Evolutionary conservation across 53 echinoderm and acorn worm genomes (phyloP), one percentile per base, ranked within the genome.

Genomic region (Holothuria leucospilota): DNA sequence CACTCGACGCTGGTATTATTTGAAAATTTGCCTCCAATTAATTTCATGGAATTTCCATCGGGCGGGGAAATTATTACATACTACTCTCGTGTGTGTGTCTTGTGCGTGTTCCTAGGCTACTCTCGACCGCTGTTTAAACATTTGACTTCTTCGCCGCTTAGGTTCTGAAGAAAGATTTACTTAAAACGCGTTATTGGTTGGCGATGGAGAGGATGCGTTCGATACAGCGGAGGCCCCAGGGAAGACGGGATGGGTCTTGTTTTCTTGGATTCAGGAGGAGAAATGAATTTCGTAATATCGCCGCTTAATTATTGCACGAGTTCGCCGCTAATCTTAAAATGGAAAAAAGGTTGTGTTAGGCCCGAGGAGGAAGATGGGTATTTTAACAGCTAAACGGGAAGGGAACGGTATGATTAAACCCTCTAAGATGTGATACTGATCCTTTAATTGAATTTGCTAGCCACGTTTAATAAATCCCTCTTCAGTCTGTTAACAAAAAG

Each of bases 361-460:
- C 81, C 81, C 62, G 60, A 59, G 81, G 81, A 39, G 39, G 40
- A 81, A 62, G 40, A 39, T 21, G 81, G 81, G 62, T 81, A 58
- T 81, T 81, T 81, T 53, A 81, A 61, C 81, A 81, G 81, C 81
- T 81, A 81, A 81, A 81, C 81, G 81, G 62, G 81, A 62, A 81
- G 51, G 21, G 81, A 81, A 29, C 29, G 81, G 39, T 60, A 58
- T 81, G 52, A 81, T 81, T 81, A 81, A 81, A 81, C 81, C 81
- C 59, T 29, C 39, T 61, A 81, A 81, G 81, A 81, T 53, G 29
- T 81, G 29, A 81, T 62, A 59, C 62, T 59, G 62, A 81, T 81
- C 81, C 58, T 38, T 81, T 81, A 81, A 81, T 81, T 81, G 81
- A 81, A 81, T 81, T 81, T 59, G 56, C 39, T 29, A 81, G 62